Percentiles rank a stretch among this genome's conserved stretches.
Evolutionary conservation across 2,888 invertebrate genomes (phyloP).

Genomic region (Chrysolina americana): DNA sequence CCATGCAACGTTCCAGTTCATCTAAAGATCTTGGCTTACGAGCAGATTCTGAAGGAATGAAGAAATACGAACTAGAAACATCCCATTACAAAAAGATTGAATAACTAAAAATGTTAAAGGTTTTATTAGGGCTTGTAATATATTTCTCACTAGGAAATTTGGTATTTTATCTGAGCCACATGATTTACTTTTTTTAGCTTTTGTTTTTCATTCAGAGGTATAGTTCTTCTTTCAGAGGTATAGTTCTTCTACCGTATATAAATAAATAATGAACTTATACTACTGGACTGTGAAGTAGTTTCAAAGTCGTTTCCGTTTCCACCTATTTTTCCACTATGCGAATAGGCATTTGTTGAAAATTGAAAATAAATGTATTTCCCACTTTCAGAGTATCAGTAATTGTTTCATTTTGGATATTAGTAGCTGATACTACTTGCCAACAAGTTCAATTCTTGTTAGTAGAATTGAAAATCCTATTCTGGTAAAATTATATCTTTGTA

Average conservation of each 20-base stretch:
- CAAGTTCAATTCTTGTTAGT: constrained; percentile 15
- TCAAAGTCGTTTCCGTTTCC: background rate
- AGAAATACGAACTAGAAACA: too few relatives aligned
- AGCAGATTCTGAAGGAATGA: too few relatives aligned
- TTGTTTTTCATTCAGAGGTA: constrained; percentile 2
- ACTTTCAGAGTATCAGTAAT: constrained; percentile 3
- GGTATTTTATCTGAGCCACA: too few relatives aligned
- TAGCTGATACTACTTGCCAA: constrained; percentile 9
- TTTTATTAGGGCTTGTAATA: too few relatives aligned
- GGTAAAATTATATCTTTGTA: constrained; percentile 16
- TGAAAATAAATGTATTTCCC: constrained; percentile 4
- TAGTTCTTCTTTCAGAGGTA: constrained; percentile 1
- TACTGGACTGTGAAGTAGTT: too few relatives aligned
- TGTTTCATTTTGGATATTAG: constrained; percentile 5
- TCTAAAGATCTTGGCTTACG: too few relatives aligned
- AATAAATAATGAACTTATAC: background rate
- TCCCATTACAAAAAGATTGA: too few relatives aligned
- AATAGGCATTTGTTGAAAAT: constrained; percentile 9
- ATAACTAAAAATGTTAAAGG: too few relatives aligned
- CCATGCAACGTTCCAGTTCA: too few relatives aligned
- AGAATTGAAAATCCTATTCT: constrained; percentile 14
- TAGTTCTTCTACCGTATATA: constrained; percentile 11
- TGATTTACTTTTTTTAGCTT: too few relatives aligned
- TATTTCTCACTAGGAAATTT: too few relatives aligned
- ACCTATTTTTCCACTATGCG: constrained; percentile 2